Conservation (phyloP, 2,113 vertebrate genomes). For the Sphaerodactylus townsendi region DNA sequence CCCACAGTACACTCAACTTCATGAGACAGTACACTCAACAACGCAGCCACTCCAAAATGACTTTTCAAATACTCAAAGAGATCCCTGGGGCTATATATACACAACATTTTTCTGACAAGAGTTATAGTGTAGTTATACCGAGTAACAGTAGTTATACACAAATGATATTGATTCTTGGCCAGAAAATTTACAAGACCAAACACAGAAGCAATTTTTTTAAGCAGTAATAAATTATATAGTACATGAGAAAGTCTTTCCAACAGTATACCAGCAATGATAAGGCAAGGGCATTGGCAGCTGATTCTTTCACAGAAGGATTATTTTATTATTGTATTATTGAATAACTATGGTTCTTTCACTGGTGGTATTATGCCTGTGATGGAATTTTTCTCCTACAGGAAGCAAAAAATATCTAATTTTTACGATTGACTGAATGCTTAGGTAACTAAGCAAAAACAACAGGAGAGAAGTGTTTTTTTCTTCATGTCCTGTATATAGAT, state of each 20-base stretch:
- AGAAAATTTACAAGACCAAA: constrained; percentile 25
- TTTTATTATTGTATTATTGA: constrained; percentile 5
- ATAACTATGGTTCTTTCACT: constrained; percentile 9
- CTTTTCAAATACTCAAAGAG: constrained; percentile 9
- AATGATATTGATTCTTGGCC: constrained; percentile 14
- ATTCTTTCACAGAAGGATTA: neutral
- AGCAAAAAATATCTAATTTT: neutral
- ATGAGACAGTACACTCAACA: neutral
- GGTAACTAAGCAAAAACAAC: neutral
- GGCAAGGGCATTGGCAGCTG: neutral
- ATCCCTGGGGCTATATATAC: constrained; percentile 14
- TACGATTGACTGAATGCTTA: too few species aligned
- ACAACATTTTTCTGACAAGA: constrained; percentile 8
- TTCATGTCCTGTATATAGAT: neutral
- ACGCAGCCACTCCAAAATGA: neutral
- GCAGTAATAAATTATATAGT: constrained; percentile 17
- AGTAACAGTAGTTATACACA: constrained; percentile 17
- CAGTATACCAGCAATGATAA: neutral
- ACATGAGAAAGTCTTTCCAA: neutral
- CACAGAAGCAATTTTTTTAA: constrained; percentile 18
- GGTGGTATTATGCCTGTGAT: neutral
- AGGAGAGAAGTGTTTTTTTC: neutral
- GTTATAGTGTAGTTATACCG: constrained; percentile 6
- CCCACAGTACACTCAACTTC: neutral
- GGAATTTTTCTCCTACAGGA: neutral